Base-by-base conservation (phyloP, 2,888 invertebrate species). In the Silvanus unidentatus region DNA sequence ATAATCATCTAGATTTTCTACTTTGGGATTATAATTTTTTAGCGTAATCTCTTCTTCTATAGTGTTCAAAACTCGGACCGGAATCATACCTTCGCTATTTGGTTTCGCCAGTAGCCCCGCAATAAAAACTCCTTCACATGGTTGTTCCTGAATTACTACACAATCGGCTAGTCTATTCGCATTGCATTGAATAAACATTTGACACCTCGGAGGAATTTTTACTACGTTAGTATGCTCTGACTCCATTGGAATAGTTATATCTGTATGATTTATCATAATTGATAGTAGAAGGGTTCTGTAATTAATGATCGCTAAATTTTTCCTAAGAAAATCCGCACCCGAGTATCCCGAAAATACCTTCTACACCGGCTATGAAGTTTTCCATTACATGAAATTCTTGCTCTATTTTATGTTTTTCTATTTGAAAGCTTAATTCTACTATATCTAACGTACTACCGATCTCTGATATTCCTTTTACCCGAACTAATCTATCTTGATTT, bases 21-120 rank as follows among this genome's bases (percentile, higher is more conserved):
- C 16, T 38, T 14, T 50, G 36, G 50, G 48, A 13, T 43, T 39
- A 43, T 46, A 54, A 45, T 50, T 49, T 41, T 42, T 54, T 1
- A 53, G 11, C 16, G 13, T 42, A 12, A 49, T 38, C 28, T 45
- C 44, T 27, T 44, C 14, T 12, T 45, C 46, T n/a, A 11, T 36
- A n/a, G 39, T 27, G 37, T 51, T 49, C 28, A 50, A 37, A 29
- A 49, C 43, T 37, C 40, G 43, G 10, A 51, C 48, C 1, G 48
- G 49, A 27, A 52, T 48, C 16, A 8, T 41, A 29, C 45, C 43
- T 40, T 39, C 40, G 27, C 30, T 34, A 16, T 32, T 34, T 39
- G 50, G 48, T 27, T 27, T 48, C 11, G 29, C 46, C 16, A 50
- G 11, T 34, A 12, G 28, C 15, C 47, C 44, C 11, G 49, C 52